Conservation (phyloP, 2,797 vertebrate species). For the Brotula barbata region DNA sequence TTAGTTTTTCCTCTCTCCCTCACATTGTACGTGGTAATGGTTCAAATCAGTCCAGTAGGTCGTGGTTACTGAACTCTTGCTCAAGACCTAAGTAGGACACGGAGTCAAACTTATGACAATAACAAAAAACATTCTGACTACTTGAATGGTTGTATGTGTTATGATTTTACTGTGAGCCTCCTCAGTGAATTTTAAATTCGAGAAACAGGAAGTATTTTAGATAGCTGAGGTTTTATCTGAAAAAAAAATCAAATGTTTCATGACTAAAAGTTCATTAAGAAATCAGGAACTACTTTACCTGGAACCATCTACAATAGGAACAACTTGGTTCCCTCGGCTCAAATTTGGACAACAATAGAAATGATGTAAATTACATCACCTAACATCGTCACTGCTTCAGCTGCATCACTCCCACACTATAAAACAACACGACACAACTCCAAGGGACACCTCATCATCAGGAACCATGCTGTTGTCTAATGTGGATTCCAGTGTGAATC, state of each 20-base stretch:
- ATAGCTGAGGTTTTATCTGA: background rate
- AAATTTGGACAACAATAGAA: background rate
- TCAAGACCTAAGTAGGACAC: background rate
- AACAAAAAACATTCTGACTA: too few relatives aligned
- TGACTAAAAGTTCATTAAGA: background rate
- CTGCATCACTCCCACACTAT: too few relatives aligned
- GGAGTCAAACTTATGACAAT: too few relatives aligned
- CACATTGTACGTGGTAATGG: background rate
- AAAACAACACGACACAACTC: too few relatives aligned
- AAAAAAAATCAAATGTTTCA: background rate
- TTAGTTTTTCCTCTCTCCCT: slow-evolving; percentile 21
- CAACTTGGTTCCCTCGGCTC: background rate
- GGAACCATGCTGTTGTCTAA: too few relatives aligned
- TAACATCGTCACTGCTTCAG: too few relatives aligned
- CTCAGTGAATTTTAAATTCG: too few relatives aligned
- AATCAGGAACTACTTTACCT: background rate
- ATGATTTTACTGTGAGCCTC: background rate
- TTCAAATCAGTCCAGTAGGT: background rate
- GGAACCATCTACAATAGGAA: background rate
- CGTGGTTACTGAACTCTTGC: background rate
- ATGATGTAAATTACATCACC: background rate
- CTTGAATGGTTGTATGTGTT: background rate
- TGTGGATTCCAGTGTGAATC: background rate
- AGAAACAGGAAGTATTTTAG: too few relatives aligned
- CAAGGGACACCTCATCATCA: too few relatives aligned